phyloP scores from a whole-genome alignment of 2,888 invertebrate genomes.

The Sphecodes monilicornis region DNA sequence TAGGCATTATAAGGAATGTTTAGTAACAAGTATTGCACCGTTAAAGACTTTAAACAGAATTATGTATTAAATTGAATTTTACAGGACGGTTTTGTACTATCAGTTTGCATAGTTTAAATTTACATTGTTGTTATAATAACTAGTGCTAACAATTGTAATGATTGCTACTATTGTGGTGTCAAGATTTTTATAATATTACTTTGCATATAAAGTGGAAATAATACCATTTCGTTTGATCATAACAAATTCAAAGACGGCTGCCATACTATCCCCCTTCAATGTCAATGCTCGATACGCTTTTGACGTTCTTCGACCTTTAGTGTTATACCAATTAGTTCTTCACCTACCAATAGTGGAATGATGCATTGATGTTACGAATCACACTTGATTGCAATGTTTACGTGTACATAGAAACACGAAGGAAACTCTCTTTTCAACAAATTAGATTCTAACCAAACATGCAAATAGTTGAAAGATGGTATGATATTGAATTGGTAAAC shows the following conservation, averaged over 20 bases:
- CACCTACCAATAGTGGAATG: background rate
- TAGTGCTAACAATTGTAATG: background rate
- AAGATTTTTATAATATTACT: slow-evolving; percentile 4
- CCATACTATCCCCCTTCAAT: slow-evolving; percentile 33
- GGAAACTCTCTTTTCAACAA: background rate
- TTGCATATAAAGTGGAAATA: slow-evolving; percentile 1
- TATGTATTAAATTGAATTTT: background rate
- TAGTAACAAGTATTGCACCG: background rate
- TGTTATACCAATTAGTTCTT: slow-evolving; percentile 21
- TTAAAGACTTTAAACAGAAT: background rate
- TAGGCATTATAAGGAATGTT: background rate
- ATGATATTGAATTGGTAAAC: slow-evolving; percentile 12
- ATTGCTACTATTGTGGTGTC: background rate
- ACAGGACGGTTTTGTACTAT: background rate
- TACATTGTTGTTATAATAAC: background rate
- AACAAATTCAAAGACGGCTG: slow-evolving; percentile 44
- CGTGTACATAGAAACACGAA: background rate
- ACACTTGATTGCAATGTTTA: background rate
- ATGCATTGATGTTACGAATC: slow-evolving; percentile 13
- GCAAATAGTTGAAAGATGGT: slow-evolving; percentile 24
- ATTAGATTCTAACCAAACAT: slow-evolving; percentile 26
- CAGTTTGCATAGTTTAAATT: background rate
- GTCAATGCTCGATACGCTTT: slow-evolving; percentile 49
- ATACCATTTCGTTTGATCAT: slow-evolving; percentile 28
- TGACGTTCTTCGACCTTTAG: slow-evolving; percentile 37